Conservation (phyloP, 2,113 vertebrate genomes). For the Bubo blakistoni region DNA sequence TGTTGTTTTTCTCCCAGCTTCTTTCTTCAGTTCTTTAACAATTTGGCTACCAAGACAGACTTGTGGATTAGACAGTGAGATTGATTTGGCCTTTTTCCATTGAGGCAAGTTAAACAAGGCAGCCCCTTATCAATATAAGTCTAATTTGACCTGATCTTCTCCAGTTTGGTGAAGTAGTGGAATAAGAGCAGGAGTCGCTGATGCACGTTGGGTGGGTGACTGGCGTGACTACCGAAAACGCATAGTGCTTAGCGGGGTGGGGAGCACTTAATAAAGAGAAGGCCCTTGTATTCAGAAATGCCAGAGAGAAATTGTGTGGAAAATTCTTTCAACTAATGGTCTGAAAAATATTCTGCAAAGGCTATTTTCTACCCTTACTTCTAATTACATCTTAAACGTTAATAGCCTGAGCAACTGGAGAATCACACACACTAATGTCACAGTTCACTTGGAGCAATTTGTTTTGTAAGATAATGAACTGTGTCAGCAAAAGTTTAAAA, state of each 20-base stretch:
- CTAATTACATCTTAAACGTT: conserved; percentile 57
- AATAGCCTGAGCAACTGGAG: conserved; percentile 31
- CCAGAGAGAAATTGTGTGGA: conserved; percentile 52
- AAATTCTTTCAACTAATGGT: conserved; percentile 65
- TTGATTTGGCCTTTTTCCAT: neutral
- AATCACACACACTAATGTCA: conserved; percentile 29
- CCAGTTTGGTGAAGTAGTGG: neutral
- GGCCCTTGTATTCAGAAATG: conserved; percentile 30
- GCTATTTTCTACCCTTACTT: conserved; percentile 54
- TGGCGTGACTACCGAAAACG: neutral
- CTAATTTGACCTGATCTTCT: neutral
- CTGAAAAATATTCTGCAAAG: conserved; percentile 63
- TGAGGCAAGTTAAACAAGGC: neutral
- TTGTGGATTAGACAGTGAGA: neutral
- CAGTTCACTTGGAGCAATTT: conserved; percentile 54
- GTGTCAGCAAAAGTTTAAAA: conserved; percentile 40
- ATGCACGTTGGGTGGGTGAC: neutral
- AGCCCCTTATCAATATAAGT: neutral
- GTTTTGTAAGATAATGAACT: conserved; percentile 53
- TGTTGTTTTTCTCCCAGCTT: neutral
- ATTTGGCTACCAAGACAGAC: neutral
- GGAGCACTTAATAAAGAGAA: conserved; percentile 7
- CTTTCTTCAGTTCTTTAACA: neutral
- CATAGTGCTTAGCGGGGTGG: neutral
- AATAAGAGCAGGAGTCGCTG: neutral